phyloP scores from a whole-genome alignment of 2,113 vertebrate species.

The Riparia riparia region DNA sequence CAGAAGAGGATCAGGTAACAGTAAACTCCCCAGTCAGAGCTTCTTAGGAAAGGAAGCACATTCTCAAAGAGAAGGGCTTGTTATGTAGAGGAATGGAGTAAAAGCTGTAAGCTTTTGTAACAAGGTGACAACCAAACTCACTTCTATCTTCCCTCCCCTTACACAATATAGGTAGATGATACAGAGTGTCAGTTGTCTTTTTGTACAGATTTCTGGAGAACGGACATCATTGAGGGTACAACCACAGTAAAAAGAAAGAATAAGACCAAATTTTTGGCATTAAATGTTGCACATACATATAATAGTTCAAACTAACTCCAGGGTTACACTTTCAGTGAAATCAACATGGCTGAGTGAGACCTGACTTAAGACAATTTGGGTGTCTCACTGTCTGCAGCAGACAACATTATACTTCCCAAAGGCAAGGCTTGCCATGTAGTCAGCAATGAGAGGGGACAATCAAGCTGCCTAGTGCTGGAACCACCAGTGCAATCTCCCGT shows the following conservation, averaged over 20 bases:
- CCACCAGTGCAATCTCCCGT: neutral
- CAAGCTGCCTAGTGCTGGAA: neutral
- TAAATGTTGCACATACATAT: neutral
- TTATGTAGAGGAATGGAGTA: neutral
- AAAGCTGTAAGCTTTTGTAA: neutral
- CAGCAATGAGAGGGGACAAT: neutral
- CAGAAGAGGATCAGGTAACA: neutral
- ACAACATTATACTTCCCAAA: neutral
- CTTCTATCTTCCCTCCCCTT: neutral
- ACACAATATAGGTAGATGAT: neutral
- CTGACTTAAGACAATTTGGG: neutral
- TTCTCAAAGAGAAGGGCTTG: neutral
- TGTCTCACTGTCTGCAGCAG: neutral
- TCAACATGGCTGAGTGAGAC: neutral
- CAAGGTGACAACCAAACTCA: neutral
- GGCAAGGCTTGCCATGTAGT: neutral
- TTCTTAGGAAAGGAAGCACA: neutral
- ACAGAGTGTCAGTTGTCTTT: neutral
- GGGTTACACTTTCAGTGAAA: neutral
- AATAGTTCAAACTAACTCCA: neutral
- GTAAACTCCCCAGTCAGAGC: neutral
- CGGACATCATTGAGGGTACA: neutral
- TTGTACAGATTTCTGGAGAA: neutral
- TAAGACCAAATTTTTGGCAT: neutral
- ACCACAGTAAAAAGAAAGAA: neutral